Base-by-base conservation (phyloP, 2,888 invertebrate genomes). In the Trachelus tabidus region DNA sequence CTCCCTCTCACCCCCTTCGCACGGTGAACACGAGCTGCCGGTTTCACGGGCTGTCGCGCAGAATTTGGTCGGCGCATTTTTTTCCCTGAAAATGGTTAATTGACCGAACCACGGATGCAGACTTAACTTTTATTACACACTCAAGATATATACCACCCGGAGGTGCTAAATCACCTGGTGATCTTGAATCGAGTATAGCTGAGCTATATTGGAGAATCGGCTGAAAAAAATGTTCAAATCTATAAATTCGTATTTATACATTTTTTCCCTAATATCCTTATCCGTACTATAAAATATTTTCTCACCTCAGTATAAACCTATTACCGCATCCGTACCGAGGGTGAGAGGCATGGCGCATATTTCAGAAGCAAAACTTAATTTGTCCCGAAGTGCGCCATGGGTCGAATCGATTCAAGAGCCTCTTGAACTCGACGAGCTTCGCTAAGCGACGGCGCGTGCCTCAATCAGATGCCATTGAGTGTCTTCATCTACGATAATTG, bases 11-110 rank as follows among this genome's bases (percentile, higher is more conserved):
- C 75, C 73, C 76, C 78, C 75, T 77, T 79, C 73, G 80, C 82
- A 84, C 83, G 83, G 77, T 82, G 87, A 90, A 90, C 89, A 89
- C 87, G 88, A 89, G 89, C 88, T 85, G 79, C 80, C 82, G 83
- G 83, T 86, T 89, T 91, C 86, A 90, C 90, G 87, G 88, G 86
- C 90, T 89, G 91, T 91, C 91, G 90, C 90, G 83, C 88, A 87
- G 87, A 86, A 90, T 91, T 89, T 90, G 82, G 85, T 84, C 86
- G 86, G 85, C 84, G 84, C 85, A 84, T 83, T 90, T 88, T 90
- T 88, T 81, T 82, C 85, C 81, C 81, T 82, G 84, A 85, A 86
- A 86, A 87, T 87, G 87, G 85, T 87, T 89, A 91, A 91, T 90
- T 90, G 90, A 90, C 86, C 88, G 88, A 85, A 85, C 81, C 76